These are phyloP conservation scores for Hydrophis major DNA, from an alignment of 2,797 vertebrate genomes.

Conservation along the genomic window DNA sequence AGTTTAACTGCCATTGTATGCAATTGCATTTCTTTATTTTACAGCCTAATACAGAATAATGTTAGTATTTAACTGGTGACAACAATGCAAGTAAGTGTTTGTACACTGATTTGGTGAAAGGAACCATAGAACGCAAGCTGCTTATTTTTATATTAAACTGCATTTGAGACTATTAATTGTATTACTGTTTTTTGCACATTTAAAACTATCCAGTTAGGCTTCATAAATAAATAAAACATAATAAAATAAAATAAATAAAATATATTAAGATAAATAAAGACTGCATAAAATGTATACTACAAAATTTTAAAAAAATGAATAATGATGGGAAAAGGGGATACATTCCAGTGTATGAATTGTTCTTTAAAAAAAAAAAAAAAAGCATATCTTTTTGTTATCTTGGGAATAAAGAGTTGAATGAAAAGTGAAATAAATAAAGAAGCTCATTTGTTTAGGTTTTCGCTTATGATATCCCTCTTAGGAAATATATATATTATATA, in stretches of 20 bases:
- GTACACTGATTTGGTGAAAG: not conserved
- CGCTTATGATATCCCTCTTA: not conserved
- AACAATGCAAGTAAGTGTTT: not conserved
- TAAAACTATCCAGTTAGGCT: not conserved
- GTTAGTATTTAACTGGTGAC: not conserved
- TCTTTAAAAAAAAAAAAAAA: too few relatives aligned
- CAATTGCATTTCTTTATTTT: not conserved
- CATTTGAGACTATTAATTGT: not conserved
- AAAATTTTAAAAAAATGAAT: not conserved
- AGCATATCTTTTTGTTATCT: not conserved
- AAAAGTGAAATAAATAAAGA: not conserved
- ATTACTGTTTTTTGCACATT: not conserved
- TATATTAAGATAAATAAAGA: not conserved
- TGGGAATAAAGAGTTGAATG: not conserved
- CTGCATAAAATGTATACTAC: not conserved
- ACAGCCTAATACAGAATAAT: not conserved
- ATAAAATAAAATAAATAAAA: not conserved
- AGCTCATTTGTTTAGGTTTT: not conserved
- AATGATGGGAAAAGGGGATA: not conserved
- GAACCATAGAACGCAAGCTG: not conserved
- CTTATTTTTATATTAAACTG: not conserved
- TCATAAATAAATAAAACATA: not conserved
- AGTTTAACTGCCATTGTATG: not conserved
- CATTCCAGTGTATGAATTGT: not conserved
- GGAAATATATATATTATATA: not conserved